Conservation (phyloP, 2,888 invertebrate species). For the Mycalesis mineus region DNA sequence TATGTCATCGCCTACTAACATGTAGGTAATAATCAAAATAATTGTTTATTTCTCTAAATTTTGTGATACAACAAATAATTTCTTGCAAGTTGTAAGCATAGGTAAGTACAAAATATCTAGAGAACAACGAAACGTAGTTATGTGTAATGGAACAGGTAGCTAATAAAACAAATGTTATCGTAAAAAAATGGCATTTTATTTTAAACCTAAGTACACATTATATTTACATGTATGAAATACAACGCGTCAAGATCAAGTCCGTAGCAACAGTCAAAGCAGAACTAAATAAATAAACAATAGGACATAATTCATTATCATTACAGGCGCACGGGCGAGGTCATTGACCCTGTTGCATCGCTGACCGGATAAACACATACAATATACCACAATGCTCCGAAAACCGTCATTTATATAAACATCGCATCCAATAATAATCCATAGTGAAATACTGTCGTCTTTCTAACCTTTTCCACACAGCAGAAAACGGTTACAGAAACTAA, state of each 20-base stretch:
- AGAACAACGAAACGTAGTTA: too few species aligned
- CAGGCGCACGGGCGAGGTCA: slow-evolving; percentile 45
- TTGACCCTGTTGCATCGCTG: slow-evolving; percentile 45
- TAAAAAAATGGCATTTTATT: slow-evolving; percentile 71
- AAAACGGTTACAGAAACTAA: slow-evolving; percentile 29
- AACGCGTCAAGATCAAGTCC: slow-evolving; percentile 75
- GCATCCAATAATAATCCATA: slow-evolving; percentile 24
- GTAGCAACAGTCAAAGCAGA: slow-evolving; percentile 75
- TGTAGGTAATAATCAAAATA: too few species aligned
- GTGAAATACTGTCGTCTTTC: slow-evolving; percentile 17
- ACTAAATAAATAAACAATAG: slow-evolving; percentile 60
- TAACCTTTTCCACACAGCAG: slow-evolving; percentile 30
- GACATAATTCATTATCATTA: slow-evolving; percentile 37
- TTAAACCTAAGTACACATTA: slow-evolving; percentile 54
- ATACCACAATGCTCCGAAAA: slow-evolving; percentile 21
- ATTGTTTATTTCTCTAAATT: too few species aligned
- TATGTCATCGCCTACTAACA: neutral
- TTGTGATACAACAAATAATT: too few species aligned
- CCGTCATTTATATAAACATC: slow-evolving; percentile 16
- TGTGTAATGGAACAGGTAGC: too few species aligned
- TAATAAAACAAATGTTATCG: slow-evolving; percentile 38
- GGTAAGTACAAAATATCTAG: too few species aligned
- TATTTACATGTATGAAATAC: slow-evolving; percentile 74
- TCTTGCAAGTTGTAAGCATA: too few species aligned
- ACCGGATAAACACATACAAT: slow-evolving; percentile 34